These are phyloP conservation scores for Cordilura impudica DNA, from an alignment of 2,888 invertebrate species.

Conservation along the genomic window DNA sequence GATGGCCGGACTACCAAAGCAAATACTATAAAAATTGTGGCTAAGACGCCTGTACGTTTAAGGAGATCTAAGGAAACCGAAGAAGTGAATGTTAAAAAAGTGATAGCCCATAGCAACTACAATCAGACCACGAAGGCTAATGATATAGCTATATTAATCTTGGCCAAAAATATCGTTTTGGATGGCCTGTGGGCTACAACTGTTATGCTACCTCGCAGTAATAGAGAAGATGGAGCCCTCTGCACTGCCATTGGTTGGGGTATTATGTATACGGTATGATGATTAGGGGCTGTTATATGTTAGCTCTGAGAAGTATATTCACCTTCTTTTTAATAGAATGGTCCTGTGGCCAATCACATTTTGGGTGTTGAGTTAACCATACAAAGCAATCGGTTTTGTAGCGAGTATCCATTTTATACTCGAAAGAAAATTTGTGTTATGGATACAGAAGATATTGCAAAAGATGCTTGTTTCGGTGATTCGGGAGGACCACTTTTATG, in stretches of 20 bases:
- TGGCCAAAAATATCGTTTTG: constrained; percentile 13
- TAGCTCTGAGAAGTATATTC: no score
- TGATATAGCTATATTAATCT: constrained; percentile 31
- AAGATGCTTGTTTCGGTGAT: constrained; percentile 69
- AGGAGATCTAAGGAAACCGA: background rate
- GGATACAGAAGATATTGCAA: constrained; percentile 56
- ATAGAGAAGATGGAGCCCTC: background rate
- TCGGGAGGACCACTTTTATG: constrained; percentile 70
- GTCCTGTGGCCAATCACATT: constrained; percentile 64
- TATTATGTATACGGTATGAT: constrained; percentile 54
- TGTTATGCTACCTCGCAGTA: constrained; percentile 1
- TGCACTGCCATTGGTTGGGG: constrained; percentile 68
- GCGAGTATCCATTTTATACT: constrained; percentile 4
- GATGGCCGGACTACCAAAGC: background rate
- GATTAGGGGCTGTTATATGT: background rate
- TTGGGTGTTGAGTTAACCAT: constrained; percentile 65
- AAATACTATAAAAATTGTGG: constrained; percentile 20
- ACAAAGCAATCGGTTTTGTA: constrained; percentile 40
- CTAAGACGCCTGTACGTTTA: constrained; percentile 38
- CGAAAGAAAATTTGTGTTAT: constrained; percentile 67
- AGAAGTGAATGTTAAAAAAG: background rate
- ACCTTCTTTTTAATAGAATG: constrained; percentile 12
- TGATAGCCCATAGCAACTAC: constrained; percentile 11
- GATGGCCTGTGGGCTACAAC: background rate
- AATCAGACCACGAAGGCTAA: background rate